phyloP scores from a whole-genome alignment of 2,113 vertebrate species.

The Cinclus mexicanus region DNA sequence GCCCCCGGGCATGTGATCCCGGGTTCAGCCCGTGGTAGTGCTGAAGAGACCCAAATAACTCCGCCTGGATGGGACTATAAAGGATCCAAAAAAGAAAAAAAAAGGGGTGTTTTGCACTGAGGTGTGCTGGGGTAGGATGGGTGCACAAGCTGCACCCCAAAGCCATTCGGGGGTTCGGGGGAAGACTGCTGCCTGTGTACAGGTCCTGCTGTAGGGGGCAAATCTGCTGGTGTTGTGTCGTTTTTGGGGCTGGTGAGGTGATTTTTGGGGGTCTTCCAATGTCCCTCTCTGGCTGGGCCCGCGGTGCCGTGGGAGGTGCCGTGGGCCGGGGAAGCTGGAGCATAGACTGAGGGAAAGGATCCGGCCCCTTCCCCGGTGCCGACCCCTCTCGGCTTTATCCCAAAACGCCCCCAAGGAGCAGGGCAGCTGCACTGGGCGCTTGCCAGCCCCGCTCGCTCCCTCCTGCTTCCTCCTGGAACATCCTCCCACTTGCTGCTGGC shows the following conservation, averaged over 20 bases:
- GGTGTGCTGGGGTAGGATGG: neutral
- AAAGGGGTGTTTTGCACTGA: neutral
- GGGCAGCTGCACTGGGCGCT: neutral
- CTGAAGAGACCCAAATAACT: neutral
- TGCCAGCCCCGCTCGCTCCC: neutral
- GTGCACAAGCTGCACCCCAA: neutral
- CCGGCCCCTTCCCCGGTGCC: neutral
- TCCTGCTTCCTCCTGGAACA: neutral
- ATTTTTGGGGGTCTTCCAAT: neutral
- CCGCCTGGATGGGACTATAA: rapidly evolving
- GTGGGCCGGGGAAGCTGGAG: rapidly evolving
- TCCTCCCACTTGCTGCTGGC: rapidly evolving
- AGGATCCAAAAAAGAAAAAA: neutral
- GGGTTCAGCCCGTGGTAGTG: neutral
- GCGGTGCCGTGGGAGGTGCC: neutral
- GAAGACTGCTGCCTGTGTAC: no score
- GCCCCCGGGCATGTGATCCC: rapidly evolving
- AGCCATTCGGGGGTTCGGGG: neutral
- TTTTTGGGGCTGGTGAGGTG: neutral
- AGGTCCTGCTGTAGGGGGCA: rapidly evolving
- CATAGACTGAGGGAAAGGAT: neutral
- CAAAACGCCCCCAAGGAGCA: neutral
- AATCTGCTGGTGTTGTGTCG: neutral
- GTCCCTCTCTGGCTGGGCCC: neutral
- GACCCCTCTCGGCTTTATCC: neutral